Evolutionary conservation across 2,888 invertebrate genomes (phyloP).

Genomic region (Agrochola circellaris): DNA sequence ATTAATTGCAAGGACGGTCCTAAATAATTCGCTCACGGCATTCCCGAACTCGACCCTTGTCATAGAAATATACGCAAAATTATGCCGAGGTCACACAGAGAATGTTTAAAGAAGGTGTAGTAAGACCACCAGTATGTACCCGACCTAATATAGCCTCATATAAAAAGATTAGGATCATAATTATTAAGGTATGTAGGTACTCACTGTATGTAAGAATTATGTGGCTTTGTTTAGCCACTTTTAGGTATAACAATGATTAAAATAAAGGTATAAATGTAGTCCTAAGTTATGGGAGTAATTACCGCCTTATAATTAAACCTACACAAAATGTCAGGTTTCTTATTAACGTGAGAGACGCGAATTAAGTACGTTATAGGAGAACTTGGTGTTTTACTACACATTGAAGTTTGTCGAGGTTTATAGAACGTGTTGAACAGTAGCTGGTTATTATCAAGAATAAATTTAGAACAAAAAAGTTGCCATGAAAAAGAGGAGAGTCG

Average conservation of each 20-base stretch:
- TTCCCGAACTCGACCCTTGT: conserved; percentile 70
- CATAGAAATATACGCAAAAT: conserved; percentile 71
- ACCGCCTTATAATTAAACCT: conserved; percentile 10
- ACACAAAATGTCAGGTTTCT: conserved; percentile 42
- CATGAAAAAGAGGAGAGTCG: not conserved
- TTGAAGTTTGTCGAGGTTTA: not conserved
- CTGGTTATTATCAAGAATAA: not conserved
- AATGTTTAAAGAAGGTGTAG: conserved; percentile 66
- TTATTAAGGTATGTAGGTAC: conserved; percentile 42
- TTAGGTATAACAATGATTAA: conserved; percentile 20
- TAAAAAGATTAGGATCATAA: conserved; percentile 60
- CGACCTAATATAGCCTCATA: conserved; percentile 18
- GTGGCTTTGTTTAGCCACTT: conserved; percentile 17
- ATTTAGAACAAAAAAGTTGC: not conserved
- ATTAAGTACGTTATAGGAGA: not conserved
- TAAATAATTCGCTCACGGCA: conserved; percentile 68
- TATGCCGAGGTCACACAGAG: conserved; percentile 61
- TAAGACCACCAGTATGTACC: conserved; percentile 25
- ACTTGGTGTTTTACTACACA: conserved; percentile 1
- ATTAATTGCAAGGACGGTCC: conserved; percentile 67
- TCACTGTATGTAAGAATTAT: conserved; percentile 26
- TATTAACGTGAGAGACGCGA: conserved; percentile 18
- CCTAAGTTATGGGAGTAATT: conserved; percentile 47
- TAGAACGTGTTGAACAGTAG: not conserved
- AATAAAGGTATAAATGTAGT: conserved; percentile 31